Conservation (phyloP, 2,888 invertebrate genomes). For the Torymus texanus region DNA sequence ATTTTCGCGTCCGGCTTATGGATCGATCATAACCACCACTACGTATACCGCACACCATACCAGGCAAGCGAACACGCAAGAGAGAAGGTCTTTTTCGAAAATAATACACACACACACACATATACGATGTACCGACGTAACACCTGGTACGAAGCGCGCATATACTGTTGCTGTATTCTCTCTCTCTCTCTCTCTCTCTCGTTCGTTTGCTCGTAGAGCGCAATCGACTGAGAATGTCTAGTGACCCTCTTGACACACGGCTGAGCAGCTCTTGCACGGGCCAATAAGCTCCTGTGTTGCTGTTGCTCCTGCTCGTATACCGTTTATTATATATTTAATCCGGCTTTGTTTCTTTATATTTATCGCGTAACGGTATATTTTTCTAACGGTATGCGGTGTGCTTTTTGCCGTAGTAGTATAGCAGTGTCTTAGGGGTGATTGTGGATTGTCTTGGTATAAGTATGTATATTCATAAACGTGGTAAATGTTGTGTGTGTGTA, state of each 20-base stretch:
- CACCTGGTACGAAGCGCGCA: neutral
- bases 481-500: too few relatives aligned
- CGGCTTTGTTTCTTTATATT: too few relatives aligned
- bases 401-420: too few relatives aligned
- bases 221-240: conserved; percentile 73
- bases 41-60: too few relatives aligned
- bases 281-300: conserved; percentile 60
- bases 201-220: conserved; percentile 49
- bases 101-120: neutral
- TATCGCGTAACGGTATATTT: too few relatives aligned
- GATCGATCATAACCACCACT: conserved; percentile 59
- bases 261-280: conserved; percentile 63
- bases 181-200: conserved; percentile 15
- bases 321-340: too few relatives aligned
- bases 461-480: too few relatives aligned
- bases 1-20: conserved; percentile 57
- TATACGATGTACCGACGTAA: neutral
- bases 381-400: too few relatives aligned
- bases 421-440: too few relatives aligned
- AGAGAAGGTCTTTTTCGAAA: conserved; percentile 31
- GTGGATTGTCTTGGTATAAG: too few relatives aligned
- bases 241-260: conserved; percentile 69
- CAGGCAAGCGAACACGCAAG: neutral
- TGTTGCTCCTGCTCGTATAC: conserved; percentile 17
- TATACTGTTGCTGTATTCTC: too few relatives aligned